Evolutionary conservation across 2,797 vertebrate genomes (phyloP), one percentile per base, ranked within the genome.

Genomic region (Thripadectes ignobilis): DNA sequence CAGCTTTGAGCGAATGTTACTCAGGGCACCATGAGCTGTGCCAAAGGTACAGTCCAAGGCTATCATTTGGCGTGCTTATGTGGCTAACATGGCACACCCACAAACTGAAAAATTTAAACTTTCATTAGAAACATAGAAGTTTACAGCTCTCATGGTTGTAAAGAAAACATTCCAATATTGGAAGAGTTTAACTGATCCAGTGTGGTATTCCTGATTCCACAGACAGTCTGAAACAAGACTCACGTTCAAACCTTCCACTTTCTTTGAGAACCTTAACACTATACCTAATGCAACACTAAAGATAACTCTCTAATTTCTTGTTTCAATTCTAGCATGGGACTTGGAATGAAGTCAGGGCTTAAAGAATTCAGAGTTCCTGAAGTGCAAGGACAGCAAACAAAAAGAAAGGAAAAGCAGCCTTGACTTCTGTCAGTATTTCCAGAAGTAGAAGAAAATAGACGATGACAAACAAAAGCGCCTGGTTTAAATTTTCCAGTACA

Each of bases 11-110:
- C 43, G 75, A 84, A 74, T 14, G 82, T 71, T 88, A 80, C 82
- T 84, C 38, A 19, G 85, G 66, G 89, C 54, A 89, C 36, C 46
- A 88, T 21, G 30, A 93, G 75, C 49, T 71, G 69, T 88, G 93
- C 88, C 94, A 93, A 92, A 94, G 89, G 94, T 58, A 79, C 57
- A 88, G 78, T 20, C 87, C 89, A 94, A 95, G 79, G 87, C 89
- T 91, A 85, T 88, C 62, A 89, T 92, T 91, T 88, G 75, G 75
- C 0, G 1, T 77, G 68, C 61, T 91, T 87, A 61, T 95, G 95
- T 86, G 95, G 79, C 79, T 81, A 86, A 69, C 46, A 24, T 45
- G 62, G 94, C 49, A 93, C 76, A 91, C 54, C 68, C 89, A 80
- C 88, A 85, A 91, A 94, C 57, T 62, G 41, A 83, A 95, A 91